phyloP scores from a whole-genome alignment of 2,888 invertebrate genomes.

The Phytoseiulus persimilis region DNA sequence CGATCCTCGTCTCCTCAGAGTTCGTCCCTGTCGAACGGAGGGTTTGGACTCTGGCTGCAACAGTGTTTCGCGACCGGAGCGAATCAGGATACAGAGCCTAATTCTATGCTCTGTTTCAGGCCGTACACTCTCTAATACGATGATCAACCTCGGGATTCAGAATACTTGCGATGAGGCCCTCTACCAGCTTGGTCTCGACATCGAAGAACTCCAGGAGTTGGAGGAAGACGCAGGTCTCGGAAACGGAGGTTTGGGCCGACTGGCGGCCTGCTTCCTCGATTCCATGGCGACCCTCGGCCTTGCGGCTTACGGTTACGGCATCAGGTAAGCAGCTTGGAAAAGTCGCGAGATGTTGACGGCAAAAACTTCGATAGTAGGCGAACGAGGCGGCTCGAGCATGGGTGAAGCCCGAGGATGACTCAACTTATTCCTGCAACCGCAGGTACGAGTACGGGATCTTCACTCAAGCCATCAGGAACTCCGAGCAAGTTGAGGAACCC shows the following conservation, averaged over 20 bases:
- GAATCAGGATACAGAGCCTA: no score
- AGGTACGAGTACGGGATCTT: conserved; percentile 96
- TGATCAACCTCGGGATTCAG: conserved; percentile 97
- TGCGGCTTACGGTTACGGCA: conserved; percentile 96
- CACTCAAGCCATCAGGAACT: conserved; percentile 85
- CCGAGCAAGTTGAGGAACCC: conserved; percentile 75
- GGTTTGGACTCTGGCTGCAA: no score
- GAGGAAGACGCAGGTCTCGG: conserved; percentile 98
- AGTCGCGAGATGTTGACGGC: no score
- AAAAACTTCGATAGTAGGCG: no score
- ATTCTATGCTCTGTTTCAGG: no score
- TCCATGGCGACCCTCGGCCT: conserved; percentile 95
- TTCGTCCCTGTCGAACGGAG: no score
- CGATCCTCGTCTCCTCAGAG: no score
- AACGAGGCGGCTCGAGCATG: no score
- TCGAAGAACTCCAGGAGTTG: conserved; percentile 91
- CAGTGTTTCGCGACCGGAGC: no score
- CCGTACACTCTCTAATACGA: conserved; percentile 89
- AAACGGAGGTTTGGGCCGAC: conserved; percentile 91
- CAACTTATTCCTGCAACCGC: background rate
- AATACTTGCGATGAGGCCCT: conserved; percentile 94
- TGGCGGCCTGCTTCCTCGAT: conserved; percentile 97
- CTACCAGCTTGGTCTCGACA: conserved; percentile 90
- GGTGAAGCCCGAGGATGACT: no score
- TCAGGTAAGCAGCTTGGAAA: conserved; percentile 59